These are phyloP conservation scores for Leptestheria dahalacensis DNA, from an alignment of 1,140 invertebrate species.

Conservation along the genomic window DNA sequence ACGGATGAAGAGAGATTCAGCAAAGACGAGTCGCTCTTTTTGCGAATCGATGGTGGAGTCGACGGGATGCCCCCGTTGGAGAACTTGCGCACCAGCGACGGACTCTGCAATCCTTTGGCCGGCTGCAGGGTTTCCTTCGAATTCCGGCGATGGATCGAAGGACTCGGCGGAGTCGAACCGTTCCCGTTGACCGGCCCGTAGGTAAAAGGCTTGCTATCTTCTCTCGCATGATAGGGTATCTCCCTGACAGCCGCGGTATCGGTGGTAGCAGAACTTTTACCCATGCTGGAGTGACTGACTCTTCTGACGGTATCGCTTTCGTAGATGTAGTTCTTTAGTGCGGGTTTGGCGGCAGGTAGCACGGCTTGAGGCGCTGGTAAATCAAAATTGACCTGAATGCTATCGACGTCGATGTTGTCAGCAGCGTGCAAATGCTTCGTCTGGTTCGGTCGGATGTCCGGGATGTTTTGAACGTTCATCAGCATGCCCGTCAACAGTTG, in stretches of 20 bases:
- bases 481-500: slow-evolving; percentile 64
- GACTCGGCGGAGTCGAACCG: neutral
- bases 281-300: neutral
- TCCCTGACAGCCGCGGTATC: slow-evolving; percentile 11
- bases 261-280: neutral
- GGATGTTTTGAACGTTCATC: slow-evolving; percentile 59
- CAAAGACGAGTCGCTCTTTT: slow-evolving; percentile 9
- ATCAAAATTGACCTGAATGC: slow-evolving; percentile 17
- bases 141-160: slow-evolving; percentile 18
- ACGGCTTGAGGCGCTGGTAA: too few species aligned
- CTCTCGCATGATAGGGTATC: slow-evolving; percentile 63
- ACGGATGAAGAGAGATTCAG: neutral
- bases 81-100: slow-evolving; percentile 44
- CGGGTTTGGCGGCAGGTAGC: neutral
- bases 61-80: slow-evolving; percentile 7
- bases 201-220: slow-evolving; percentile 62
- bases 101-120: slow-evolving; percentile 40
- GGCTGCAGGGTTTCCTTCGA: slow-evolving; percentile 18
- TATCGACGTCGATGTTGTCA: slow-evolving; percentile 19
- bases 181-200: slow-evolving; percentile 24
- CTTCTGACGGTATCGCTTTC: slow-evolving; percentile 13
- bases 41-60: slow-evolving; percentile 11
- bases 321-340: slow-evolving; percentile 8
- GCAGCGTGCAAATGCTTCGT: slow-evolving; percentile 12
- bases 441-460: slow-evolving; percentile 35